Conservation (phyloP, 1,140 invertebrate species). For the Marisa cornuarietis region DNA sequence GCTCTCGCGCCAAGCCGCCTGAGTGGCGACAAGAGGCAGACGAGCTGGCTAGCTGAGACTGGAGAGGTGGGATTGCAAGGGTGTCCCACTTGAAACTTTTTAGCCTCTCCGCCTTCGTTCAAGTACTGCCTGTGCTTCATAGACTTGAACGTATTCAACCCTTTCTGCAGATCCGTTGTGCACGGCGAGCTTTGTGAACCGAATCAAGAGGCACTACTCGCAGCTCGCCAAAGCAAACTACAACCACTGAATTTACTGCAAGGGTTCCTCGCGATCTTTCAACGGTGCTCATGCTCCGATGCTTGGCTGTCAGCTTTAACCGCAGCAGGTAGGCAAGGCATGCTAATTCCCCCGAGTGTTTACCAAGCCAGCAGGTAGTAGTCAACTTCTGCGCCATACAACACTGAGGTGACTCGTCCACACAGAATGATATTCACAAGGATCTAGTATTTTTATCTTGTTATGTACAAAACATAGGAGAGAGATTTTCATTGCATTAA, state of each 20-base stretch:
- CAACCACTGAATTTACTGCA: no score
- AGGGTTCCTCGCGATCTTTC: no score
- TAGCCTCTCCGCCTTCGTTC: slow-evolving; percentile 5
- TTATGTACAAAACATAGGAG: no score
- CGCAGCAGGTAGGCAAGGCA: slow-evolving; percentile 15
- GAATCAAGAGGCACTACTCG: no score
- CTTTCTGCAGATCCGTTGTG: neutral
- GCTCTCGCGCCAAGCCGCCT: slow-evolving; percentile 19
- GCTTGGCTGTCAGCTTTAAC: slow-evolving; percentile 11
- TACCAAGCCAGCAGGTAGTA: neutral
- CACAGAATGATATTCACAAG: no score
- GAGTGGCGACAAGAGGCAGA: slow-evolving; percentile 21
- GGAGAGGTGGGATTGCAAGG: slow-evolving; percentile 6
- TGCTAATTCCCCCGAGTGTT: neutral
- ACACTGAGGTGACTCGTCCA: no score
- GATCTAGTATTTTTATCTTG: no score
- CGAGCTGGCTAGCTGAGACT: slow-evolving; percentile 10
- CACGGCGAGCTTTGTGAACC: neutral
- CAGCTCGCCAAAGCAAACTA: no score
- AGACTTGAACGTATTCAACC: neutral
- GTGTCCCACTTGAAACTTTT: slow-evolving; percentile 4
- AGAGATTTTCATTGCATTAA: no score
- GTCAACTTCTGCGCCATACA: no score
- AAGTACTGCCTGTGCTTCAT: neutral
- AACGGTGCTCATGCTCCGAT: neutral